Base-by-base conservation (phyloP, 2,888 invertebrate genomes). In the Abrostola triplasia region DNA sequence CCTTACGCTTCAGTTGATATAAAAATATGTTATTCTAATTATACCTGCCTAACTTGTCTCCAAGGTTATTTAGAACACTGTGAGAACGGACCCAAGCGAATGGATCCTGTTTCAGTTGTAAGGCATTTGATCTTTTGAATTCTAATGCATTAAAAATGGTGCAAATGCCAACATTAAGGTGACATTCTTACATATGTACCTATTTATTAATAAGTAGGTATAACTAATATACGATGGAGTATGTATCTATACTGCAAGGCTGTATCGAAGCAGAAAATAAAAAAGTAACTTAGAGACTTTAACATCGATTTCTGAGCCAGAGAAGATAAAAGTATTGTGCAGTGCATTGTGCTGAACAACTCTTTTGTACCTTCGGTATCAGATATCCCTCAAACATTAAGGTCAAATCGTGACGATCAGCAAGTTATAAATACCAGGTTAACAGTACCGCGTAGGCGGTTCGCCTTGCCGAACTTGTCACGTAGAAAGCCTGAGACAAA, bases 401-500 rank as follows among this genome's bases (percentile, higher is more conserved):
- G 13, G 37, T 59, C 54, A 64, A 76, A 71, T 69, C 69, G 70
- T 67, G 77, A 73, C 69, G 50, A 64, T 54, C 55, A 60, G 36
- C 38, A 59, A 44, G 48, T 76, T 67, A 62, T 62, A 71, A 77
- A 72, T 75, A 76, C 76, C 65, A 74, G 70, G 67, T 64, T 62
- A 59, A 65, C 56, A 78, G 64, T 57, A 67, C 52, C 47, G 71
- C 61, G 77, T 78, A 72, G 76, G 82, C 63, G 67, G 78, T 72
- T 83, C 56, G 72, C 83, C 83, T 85, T 81, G 84, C 67, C 52
- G 68, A 70, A 73, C 71, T 79, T 83, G 73, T 77, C 75, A 74
- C 75, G 75, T 82, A 83, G 84, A 85, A 83, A 84, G 82, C 73
- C 42, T 56, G 66, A 75, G 61, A 76, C 65, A 79, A 74, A 81